Base-by-base conservation (phyloP, 2,113 vertebrate genomes). In the Poeciliopsis turrubarensis region DNA sequence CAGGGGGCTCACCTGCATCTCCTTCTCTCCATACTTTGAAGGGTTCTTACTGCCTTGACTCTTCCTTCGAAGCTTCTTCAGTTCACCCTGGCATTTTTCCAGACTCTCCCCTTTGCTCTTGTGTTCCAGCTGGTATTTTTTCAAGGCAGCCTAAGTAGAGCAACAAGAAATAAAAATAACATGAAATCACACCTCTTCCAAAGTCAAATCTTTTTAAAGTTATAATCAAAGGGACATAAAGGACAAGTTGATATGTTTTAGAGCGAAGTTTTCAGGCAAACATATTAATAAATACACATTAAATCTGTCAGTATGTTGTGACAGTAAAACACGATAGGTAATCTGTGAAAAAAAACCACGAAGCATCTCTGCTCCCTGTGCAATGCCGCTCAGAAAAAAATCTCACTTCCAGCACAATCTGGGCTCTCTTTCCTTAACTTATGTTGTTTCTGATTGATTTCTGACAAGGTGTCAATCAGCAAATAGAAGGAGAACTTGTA, bases 41-140 rank as follows among this genome's bases (percentile, higher is more conserved):
- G 98, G 98, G 90, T 99, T 99, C 92, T 98, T 99, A 94, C 97
- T 99, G 75, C 97, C 97, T 75, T 99, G 98, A 93, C 98, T 99
- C 95, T 99, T 99, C 92, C 98, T 96, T 60, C 98, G 95, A 1
- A 99, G 96, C 29, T 99, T 99, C 94, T 98, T 99, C 91, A 99
- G 95, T 90, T 99, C 98, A 0, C 86, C 95, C 92, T 99, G 97
- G 89, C 97, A 98, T 90, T 99, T 99, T 91, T 99, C 98, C 34
- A 99, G 94, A 0, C 97, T 95, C 27, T 99, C 98, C 0, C 97
- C 96, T 88, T 96, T 97, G 94, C 91, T 97, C 92, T 98, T 95
- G 86, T 99, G 96, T 88, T 99, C 97, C 0, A 97, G 90, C 94
- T 99, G 98, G 94, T 99, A 99, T 72, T 99, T 99, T 91, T 99